Base-by-base conservation (phyloP, 1,140 invertebrate genomes). In the Contarinia nasturtii region DNA sequence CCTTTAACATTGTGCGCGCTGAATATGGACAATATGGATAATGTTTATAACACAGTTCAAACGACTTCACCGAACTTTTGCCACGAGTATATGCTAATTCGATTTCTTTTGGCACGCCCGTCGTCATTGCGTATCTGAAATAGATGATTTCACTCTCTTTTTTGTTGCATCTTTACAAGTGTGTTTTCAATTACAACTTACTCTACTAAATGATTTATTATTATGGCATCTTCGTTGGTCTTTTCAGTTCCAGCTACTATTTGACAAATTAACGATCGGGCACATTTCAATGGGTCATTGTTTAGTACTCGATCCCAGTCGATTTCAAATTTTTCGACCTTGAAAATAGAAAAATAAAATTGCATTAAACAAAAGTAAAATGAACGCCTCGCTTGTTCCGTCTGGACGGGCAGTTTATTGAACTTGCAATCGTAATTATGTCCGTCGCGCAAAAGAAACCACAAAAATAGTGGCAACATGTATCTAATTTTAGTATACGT, bases 261-360 rank as follows among this genome's bases (percentile, higher is more conserved):
- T 47, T 64, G 61, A n/a, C 61, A 64, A 14, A 63, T 59, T 0
- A 64, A 51, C 7, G 61, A 64, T 34, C 57, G 58, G 2, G 63
- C 34, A 46, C 61, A 64, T 50, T 59, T 60, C 33, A 64, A 61
- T 5, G 61, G 61, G 54, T 64, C 61, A 1, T 56, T 51, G 0
- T 59, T 53, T 2, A 64, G 46, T 12, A 64, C 60, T n/a, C 55
- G 49, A 33, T 61, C 59, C 61, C 61, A 64, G 33, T 64, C 55
- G 21, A 61, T 50, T 44, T 44, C 33, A 27, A 48, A 44, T 14
- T 18, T 48, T 44, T 44, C 47, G 0, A 42, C 21, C 52, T 21
- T 27, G 15, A 43, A 33, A 14, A 37, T 11, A 22, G 3, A 27
- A 27, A 27, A 27, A 27, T 10, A 3, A 27, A 27, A 5, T 10